Evolutionary conservation across 2,888 invertebrate genomes (phyloP), one percentile per base, ranked within the genome.

Genomic region (Trachelus tabidus): DNA sequence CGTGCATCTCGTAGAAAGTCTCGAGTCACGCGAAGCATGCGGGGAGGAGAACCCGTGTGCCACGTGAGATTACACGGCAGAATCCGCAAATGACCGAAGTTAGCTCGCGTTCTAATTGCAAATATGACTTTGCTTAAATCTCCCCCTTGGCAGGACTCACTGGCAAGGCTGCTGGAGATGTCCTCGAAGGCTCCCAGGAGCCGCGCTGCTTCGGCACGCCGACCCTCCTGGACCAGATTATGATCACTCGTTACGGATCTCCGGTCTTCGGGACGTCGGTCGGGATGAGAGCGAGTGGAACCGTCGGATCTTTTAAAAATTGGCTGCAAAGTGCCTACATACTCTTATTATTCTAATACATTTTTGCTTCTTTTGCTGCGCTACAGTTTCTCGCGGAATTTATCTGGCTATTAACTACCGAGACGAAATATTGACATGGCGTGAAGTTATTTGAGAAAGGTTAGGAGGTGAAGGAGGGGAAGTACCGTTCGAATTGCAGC

Each of bases 101-200:
- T 87, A 83, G 88, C 83, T 83, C 79, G 84, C 81, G 86, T 86
- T 88, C 86, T 90, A 90, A 90, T 90, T 90, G 89, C 89, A 84
- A 89, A 89, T 90, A 90, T 90, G 90, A 90, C 90, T 89, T 77
- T 90, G 90, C 90, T 89, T 88, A 88, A 90, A 89, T 90, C 86
- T 83, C 84, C 87, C 88, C 83, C 74, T 73, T 71, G 23, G 71
- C 73, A 34, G 12, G 74, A 68, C 68, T 34, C 37, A 30, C 34
- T n/a, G 73, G 73, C 23, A 34, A 73, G 69, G 11, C 40, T 40
- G 56, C 56, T 2, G 56, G 56, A 56, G 56, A 56, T 56, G 56
- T 56, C 56, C 56, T 56, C 56, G 56, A 9, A 23, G 56, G 56
- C 56, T 9, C 9, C 56, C 56, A 56, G 56, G 23, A 56, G 56